Conservation (phyloP, 53 echinoderm and acorn worm species). For the Temnopleurus reevesii region DNA sequence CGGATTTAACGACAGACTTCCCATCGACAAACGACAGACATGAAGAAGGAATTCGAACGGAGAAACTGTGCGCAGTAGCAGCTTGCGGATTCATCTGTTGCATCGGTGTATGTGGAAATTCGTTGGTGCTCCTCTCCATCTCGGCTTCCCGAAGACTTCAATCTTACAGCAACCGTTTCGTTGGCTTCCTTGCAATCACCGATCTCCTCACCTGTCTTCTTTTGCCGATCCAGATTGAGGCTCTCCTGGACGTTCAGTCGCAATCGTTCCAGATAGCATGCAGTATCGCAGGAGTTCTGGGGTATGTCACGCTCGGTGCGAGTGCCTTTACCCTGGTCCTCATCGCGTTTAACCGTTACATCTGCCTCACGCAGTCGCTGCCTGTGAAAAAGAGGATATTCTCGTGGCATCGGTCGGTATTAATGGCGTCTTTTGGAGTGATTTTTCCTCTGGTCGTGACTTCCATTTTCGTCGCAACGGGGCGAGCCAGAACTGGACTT, state of each 20-base stretch:
- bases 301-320: constrained; percentile 15
- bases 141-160: not conserved
- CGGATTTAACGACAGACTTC: too few species aligned
- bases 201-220: constrained; percentile 1
- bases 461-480: not conserved
- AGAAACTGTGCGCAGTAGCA: not conserved
- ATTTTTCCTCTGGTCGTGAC: not conserved
- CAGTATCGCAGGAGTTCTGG: constrained; percentile 5
- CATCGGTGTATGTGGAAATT: not conserved
- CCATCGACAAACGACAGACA: too few species aligned
- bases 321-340: constrained; percentile 14
- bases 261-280: not conserved
- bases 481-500: not conserved
- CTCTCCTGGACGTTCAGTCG: not conserved
- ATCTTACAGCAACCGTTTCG: not conserved
- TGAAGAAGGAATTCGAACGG: too few species aligned
- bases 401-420: not conserved
- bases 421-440: constrained; percentile 9
- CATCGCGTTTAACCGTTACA: constrained; percentile 36
- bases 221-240: constrained; percentile 16
- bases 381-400: not conserved
- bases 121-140: not conserved
- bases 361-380: not conserved
- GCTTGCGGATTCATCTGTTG: not conserved
- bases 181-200: not conserved